phyloP scores from a whole-genome alignment of 2,888 invertebrate species.

The Baronia brevicornis region DNA sequence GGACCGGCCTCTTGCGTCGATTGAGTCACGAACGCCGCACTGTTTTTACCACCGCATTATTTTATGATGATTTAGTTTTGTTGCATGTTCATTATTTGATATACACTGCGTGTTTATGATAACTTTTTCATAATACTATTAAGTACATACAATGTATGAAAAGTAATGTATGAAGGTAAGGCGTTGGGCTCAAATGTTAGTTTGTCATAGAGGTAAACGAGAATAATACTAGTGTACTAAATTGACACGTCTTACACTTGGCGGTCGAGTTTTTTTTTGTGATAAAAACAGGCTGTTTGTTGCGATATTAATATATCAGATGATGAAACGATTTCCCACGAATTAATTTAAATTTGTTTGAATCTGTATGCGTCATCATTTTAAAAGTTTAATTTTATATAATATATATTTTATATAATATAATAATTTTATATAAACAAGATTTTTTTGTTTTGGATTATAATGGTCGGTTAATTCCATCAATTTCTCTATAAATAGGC shows the following conservation, averaged over 20 bases:
- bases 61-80: constrained; percentile 31
- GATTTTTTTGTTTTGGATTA: no score
- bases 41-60: constrained; percentile 36
- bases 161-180: no score
- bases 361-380: not conserved
- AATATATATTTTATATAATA: no score
- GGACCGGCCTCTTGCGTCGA: constrained; percentile 47
- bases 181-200: no score
- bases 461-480: no score
- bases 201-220: no score
- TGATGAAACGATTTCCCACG: constrained; percentile 14
- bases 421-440: no score
- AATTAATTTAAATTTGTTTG: constrained; percentile 2
- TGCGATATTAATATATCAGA: constrained; percentile 13
- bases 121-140: constrained; percentile 9
- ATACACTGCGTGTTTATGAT: constrained; percentile 32
- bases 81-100: constrained; percentile 18
- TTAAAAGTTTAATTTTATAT: no score
- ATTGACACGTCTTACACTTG: constrained; percentile 10
- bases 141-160: not conserved
- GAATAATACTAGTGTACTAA: constrained; percentile 1
- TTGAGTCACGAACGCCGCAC: constrained; percentile 55
- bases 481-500: no score
- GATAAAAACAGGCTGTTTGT: constrained; percentile 2
- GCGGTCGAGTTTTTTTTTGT: constrained; percentile 11